Percentiles rank a stretch among this genome's conserved stretches.
Conservation (phyloP, 2,888 invertebrate species). For the Philereme vetulata region DNA sequence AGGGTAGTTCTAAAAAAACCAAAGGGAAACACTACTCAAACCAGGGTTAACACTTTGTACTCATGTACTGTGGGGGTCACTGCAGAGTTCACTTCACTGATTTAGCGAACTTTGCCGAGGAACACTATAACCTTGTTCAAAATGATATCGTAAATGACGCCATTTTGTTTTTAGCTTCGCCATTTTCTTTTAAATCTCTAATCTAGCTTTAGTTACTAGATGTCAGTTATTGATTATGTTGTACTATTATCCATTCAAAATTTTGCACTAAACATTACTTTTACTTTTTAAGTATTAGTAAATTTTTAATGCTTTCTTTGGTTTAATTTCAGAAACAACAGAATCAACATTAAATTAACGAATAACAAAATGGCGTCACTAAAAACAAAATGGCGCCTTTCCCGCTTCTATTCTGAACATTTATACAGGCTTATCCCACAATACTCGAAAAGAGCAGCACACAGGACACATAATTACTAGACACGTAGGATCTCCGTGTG, state of each 20-base stretch:
- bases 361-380: background rate
- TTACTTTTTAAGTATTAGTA: too few species aligned
- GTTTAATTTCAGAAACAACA: too few species aligned
- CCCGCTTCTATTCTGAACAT: background rate
- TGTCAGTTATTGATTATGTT: too few species aligned
- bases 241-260: too few species aligned
- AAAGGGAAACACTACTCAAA: background rate
- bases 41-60: conserved; percentile 10
- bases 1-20: background rate
- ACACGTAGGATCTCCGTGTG: conserved; percentile 98
- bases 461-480: conserved; percentile 66
- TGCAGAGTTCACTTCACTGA: background rate
- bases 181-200: background rate
- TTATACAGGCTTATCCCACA: background rate
- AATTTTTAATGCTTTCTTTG: too few species aligned
- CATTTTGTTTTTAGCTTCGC: background rate
- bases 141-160: background rate
- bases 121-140: background rate
- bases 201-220: too few species aligned
- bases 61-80: conserved; percentile 7
- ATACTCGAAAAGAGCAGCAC: conserved; percentile 12
- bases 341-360: too few species aligned
- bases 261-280: too few species aligned
- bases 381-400: background rate
- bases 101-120: background rate